A percentile compares a stretch with the other conserved stretches of the same genome.
Evolutionary conservation across 1,140 invertebrate genomes (phyloP).

Genomic region (Zaprionus gabonicus): DNA sequence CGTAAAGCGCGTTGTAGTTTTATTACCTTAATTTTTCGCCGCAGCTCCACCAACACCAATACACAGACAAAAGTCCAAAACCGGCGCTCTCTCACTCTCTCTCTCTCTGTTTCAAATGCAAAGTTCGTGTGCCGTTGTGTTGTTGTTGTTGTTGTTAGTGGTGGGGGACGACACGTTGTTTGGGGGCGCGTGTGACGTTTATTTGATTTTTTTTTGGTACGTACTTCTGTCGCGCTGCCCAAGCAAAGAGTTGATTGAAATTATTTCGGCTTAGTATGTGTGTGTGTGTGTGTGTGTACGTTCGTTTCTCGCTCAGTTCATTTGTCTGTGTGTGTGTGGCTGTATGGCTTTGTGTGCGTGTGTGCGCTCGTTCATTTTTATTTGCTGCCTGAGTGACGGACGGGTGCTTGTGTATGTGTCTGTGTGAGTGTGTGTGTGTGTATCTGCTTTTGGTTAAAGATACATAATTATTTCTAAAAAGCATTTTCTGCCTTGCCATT

Average conservation of each 20-base stretch:
- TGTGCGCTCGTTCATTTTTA: conserved; percentile 54
- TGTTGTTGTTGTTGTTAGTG: conserved; percentile 10
- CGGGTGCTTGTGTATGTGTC: conserved; percentile 32
- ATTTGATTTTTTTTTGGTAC: conserved; percentile 56
- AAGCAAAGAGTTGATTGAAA: conserved; percentile 79
- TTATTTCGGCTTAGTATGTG: conserved; percentile 58
- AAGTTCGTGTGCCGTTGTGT: conserved; percentile 13
- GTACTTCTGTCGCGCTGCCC: conserved; percentile 30
- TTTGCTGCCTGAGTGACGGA: conserved; percentile 47
- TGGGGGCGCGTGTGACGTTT: conserved; percentile 74
- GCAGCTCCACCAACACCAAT: conserved; percentile 47
- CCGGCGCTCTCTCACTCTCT: conserved; percentile 1
- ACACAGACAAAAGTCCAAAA: conserved; percentile 42
- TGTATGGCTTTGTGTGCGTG: conserved; percentile 37
- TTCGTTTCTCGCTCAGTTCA: conserved; percentile 65
- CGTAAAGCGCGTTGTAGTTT: conserved; percentile 58
- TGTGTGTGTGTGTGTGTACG: conserved; percentile 26
- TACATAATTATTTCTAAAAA: conserved; percentile 84
- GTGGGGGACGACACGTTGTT: conserved; percentile 42
- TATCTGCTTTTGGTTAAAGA: conserved; percentile 79
- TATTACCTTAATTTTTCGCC: conserved; percentile 77
- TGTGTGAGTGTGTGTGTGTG: conserved; percentile 49
- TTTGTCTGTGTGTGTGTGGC: conserved; percentile 36
- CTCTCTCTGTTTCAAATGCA: conserved; percentile 15
- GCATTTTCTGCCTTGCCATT: conserved; percentile 83